Evolutionary conservation across 2,888 invertebrate species (phyloP), one percentile per base, ranked within the genome.

Genomic region (Melanophora roralis): DNA sequence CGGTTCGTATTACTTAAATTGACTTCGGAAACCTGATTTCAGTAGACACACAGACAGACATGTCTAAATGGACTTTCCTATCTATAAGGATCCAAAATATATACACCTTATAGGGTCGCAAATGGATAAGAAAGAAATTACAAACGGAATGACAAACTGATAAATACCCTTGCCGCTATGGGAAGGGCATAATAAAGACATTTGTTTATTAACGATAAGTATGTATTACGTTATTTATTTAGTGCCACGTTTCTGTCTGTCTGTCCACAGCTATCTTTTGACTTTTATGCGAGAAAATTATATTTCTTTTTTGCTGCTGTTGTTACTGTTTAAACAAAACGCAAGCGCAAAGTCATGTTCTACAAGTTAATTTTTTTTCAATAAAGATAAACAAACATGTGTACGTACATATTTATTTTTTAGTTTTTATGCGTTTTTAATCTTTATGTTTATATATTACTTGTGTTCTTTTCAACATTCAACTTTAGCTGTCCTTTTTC

Each of bases 301-400:
- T 36, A 36, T 53, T 62, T 45, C 21, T 5, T 6, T 27, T 62
- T 64, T 27, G 62, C 62, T 64, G 62, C 14, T 40, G 65, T 55
- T 19, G 34, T 40, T 65, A 23, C 53, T 76, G 76, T 69, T 69
- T 19, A 69, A 57, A 69, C 49, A 69, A 69, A 64, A 57, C 78
- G 78, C 78, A 78, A 59, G 78, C 78, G 74, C 69, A 68, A 49
- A 73, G 65, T 78, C 73, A 69, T 69, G 78, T 78, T 73, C 23
- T 68, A 57, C 68, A 78, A 49, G 55, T 51, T 62, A 16, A 14
- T 49, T 53, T 43, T 40, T 43, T 38, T 32, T 49, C n/a, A n/a
- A n/a, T n/a, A 27, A 27, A 5, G 6, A 6, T 27, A 3, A 27
- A 27, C 27, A 27, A 5, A 27, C 27, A n/a, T n/a, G n/a, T 27